A percentile compares a stretch with the other conserved stretches of the same genome.
These are phyloP conservation scores for Lithophane semibrunnea DNA, from an alignment of 2,888 invertebrate species.

Conservation along the genomic window DNA sequence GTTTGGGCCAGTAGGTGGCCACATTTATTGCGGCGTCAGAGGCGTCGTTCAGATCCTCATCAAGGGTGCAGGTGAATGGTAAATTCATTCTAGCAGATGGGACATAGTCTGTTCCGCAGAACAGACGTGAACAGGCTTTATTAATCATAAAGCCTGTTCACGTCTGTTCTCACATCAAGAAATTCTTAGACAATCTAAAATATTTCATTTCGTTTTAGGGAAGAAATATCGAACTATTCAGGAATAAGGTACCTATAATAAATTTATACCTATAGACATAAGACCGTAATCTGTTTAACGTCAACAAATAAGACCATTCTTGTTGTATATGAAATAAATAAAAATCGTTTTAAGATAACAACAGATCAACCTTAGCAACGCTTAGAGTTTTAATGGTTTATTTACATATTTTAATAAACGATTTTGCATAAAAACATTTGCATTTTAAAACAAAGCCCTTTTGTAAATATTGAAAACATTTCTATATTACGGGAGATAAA, in stretches of 20 bases:
- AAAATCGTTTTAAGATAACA: neutral
- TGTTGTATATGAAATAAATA: neutral
- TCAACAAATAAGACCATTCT: neutral
- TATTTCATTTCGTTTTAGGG: neutral
- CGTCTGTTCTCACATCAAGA: too few species aligned
- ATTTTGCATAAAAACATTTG: conserved; percentile 36
- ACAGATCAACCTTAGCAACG: neutral
- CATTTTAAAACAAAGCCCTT: conserved; percentile 46
- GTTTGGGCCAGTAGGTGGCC: too few species aligned
- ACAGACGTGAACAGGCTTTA: neutral
- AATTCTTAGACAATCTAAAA: neutral
- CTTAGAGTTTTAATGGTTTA: conserved; percentile 15
- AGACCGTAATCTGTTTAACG: too few species aligned
- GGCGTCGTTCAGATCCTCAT: too few species aligned
- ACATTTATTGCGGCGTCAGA: too few species aligned
- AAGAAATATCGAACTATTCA: neutral
- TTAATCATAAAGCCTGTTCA: too few species aligned
- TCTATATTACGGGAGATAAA: conserved; percentile 35
- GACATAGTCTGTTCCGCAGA: too few species aligned
- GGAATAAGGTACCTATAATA: neutral
- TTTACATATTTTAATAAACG: neutral
- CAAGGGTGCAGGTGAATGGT: too few species aligned
- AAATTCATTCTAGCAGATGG: too few species aligned
- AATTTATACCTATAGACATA: neutral
- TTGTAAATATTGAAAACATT: conserved; percentile 52